Base-by-base conservation (phyloP, 2,888 invertebrate genomes). In the Hartigia nigra region DNA sequence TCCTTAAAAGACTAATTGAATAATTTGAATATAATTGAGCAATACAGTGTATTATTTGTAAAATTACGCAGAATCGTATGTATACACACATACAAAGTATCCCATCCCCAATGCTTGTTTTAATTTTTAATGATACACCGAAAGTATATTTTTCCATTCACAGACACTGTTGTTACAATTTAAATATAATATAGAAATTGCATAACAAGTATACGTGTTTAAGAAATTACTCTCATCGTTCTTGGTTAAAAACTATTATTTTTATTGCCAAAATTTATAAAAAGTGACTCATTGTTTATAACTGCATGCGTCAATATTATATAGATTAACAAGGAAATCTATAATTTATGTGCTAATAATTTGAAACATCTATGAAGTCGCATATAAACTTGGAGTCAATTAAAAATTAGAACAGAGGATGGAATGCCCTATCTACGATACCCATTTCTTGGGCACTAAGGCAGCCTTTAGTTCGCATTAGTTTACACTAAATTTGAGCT, bases 1-100 rank as follows among this genome's bases (percentile, higher is more conserved):
- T 31, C 23, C 76, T 76, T 55, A 76, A 39, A 55, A 74, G n/a
- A 76, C 70, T 76, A 78, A 76, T 78, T 36, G 23, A 75, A 35
- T 34, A 36, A 31, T 75, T n/a, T 23, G 34, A 23, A 78, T 14
- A 76, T 78, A 75, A 79, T 79, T 79, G 78, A 79, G 78, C 78
- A 79, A 79, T 76, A 37, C 32, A 75, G 74, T 69, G 78, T 76
- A 74, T 32, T 79, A 70, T 34, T 12, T 76, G 35, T 76, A 35
- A 35, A 35, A 31, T 36, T 39, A 70, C 32, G 32, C 74, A 76
- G 76, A 75, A 32, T 76, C 78, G 76, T 55, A 72, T 78, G 69
- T 78, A 75, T 72, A 72, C 4, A 72, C 12, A 12, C 32, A 72
- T 31, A 72, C 12, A 72, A 72, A 72, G 23, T 55, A 55, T 55